These are phyloP conservation scores for Nemurella pictetii DNA, from an alignment of 2,888 invertebrate genomes.

Conservation along the genomic window DNA sequence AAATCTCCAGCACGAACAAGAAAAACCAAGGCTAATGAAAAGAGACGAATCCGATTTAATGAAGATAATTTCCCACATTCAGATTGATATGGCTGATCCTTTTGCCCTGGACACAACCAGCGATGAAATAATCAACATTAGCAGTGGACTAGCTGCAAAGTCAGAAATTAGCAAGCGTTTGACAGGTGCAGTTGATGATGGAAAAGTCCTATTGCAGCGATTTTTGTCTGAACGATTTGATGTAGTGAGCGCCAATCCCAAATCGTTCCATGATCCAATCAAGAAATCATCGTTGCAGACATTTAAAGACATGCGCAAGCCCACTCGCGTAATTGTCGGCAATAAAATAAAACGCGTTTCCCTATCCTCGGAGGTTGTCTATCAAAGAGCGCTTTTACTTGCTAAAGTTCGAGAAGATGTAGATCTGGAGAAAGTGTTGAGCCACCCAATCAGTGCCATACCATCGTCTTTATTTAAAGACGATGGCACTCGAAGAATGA, in stretches of 20 bases:
- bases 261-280: constrained; percentile 5
- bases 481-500: neutral
- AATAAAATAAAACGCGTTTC: neutral
- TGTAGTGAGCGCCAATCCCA: neutral
- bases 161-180: neutral
- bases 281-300: neutral
- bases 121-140: neutral
- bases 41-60: neutral
- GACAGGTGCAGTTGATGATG: neutral
- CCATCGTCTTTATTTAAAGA: constrained; percentile 3
- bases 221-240: neutral
- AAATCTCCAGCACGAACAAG: neutral
- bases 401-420: neutral
- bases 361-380: neutral
- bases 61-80: neutral
- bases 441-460: neutral
- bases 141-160: neutral
- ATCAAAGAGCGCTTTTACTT: neutral
- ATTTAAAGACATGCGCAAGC: neutral
- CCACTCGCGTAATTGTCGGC: neutral
- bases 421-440: neutral
- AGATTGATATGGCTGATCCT: neutral
- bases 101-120: neutral
- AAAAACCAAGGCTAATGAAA: neutral
- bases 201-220: neutral